Evolutionary conservation across 2,797 vertebrate species (phyloP), one percentile per base, ranked within the genome.

Genomic region (Acanthopagrus latus): DNA sequence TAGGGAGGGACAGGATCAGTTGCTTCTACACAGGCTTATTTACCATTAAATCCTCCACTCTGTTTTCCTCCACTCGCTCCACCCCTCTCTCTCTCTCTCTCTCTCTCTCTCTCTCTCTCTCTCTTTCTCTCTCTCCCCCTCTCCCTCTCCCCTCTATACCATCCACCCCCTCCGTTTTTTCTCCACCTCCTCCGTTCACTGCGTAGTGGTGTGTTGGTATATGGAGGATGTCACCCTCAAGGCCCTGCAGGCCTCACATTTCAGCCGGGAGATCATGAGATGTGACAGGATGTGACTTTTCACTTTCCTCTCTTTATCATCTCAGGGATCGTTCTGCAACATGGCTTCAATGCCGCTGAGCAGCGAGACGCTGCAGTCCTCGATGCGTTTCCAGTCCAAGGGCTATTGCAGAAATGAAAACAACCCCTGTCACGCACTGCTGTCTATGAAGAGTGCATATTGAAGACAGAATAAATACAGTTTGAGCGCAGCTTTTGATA

Each of bases 281-380:
- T 82, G 86, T 93, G 92, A 93, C 92, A 93, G 89, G 84, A 93
- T 87, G 92, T 90, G 93, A 92, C 92, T 93, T 93, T 93, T 93
- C 90, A 92, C 90, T 94, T 92, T 93, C 91, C 91, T 90, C 92
- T 93, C 93, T 92, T 93, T 92, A 94, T 93, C 92, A 88, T 93
- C 90, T 91, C 91, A 82, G 91, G 84, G 89, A 90, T 92, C 84
- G 81, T 86, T 90, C 85, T 86, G 88, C 85, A 88, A 80, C 88
- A 27, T 57, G 79, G 82, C 86, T 84, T 91, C 87, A 86, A 73
- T 74, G 89, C 74, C 56, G 66, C 77, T 23, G 80, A 82, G 27
- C 77, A 76, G 77, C 8, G 68, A 88, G 82, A 81, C 88, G 60
- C 69, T 58, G 86, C 73, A 50, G 83, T 70, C 86, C 75, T 73